Percentiles rank a stretch among this genome's conserved stretches.
Conservation (phyloP, 2,888 invertebrate species). For the Cephus nigrinus region DNA sequence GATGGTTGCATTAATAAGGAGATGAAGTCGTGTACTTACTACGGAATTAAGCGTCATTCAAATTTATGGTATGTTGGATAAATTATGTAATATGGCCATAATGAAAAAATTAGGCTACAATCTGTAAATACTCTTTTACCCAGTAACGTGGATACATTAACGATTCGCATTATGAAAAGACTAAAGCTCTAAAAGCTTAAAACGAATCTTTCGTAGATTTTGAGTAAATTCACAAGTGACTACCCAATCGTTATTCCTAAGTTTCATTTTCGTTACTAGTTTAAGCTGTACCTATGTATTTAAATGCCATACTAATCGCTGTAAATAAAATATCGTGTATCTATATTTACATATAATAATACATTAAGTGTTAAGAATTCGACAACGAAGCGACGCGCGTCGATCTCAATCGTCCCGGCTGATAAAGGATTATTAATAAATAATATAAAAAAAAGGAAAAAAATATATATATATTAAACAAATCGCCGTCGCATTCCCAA, state of each 20-base stretch:
- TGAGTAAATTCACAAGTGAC: neutral
- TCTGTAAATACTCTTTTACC: neutral
- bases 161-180: neutral
- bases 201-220: neutral
- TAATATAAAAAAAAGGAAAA: neutral
- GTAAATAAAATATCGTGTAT: slow-evolving; percentile 44
- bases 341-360: neutral
- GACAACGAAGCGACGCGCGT: slow-evolving; percentile 32
- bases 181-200: neutral
- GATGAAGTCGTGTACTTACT: neutral
- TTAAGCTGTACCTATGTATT: slow-evolving; percentile 56
- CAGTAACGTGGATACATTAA: neutral
- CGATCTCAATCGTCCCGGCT: slow-evolving; percentile 29
- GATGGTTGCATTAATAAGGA: neutral
- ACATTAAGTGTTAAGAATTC: slow-evolving; percentile 13
- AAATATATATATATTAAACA: neutral
- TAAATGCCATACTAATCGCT: slow-evolving; percentile 55
- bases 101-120: neutral
- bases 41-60: neutral
- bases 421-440: neutral
- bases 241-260: neutral
- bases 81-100: neutral
- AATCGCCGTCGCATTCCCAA: neutral
- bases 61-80: neutral
- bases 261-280: slow-evolving; percentile 16